A percentile compares a stretch with the other conserved stretches of the same genome.
phyloP scores from a whole-genome alignment of 2,888 invertebrate species.

The Stegophylla sp. region DNA sequence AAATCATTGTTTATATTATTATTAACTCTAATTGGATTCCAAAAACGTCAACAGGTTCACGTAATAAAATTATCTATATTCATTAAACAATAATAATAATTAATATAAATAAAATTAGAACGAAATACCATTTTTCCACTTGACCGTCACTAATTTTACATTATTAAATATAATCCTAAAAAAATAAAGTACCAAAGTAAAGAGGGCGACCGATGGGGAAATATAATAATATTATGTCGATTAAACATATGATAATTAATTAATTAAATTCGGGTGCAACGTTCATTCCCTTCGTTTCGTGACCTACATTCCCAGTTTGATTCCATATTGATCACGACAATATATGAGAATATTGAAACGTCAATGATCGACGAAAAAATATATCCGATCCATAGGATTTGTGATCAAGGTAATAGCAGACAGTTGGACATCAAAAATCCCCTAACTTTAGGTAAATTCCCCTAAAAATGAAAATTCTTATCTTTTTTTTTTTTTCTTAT shows the following conservation, averaged over 20 bases:
- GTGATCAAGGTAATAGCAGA: too few species aligned
- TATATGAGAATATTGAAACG: neutral
- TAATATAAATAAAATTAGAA: too few species aligned
- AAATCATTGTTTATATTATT: too few species aligned
- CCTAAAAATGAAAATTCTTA: too few species aligned
- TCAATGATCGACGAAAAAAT: constrained; percentile 5
- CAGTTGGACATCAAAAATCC: too few species aligned
- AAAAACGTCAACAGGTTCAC: too few species aligned
- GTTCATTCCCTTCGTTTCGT: neutral
- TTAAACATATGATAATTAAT: neutral
- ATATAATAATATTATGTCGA: too few species aligned
- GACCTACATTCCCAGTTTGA: neutral
- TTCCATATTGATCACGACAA: constrained; percentile 3
- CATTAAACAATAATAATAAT: too few species aligned
- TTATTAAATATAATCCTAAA: neutral
- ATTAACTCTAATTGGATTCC: too few species aligned
- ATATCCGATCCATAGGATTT: neutral
- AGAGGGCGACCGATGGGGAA: neutral
- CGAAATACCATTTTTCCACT: neutral
- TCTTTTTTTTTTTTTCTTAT: too few species aligned
- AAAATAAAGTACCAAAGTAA: neutral
- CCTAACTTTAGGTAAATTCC: too few species aligned
- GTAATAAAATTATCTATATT: too few species aligned
- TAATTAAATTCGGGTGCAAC: neutral
- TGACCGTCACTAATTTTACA: neutral